phyloP scores from a whole-genome alignment of 2,888 invertebrate genomes.

The Drosophila cognata region DNA sequence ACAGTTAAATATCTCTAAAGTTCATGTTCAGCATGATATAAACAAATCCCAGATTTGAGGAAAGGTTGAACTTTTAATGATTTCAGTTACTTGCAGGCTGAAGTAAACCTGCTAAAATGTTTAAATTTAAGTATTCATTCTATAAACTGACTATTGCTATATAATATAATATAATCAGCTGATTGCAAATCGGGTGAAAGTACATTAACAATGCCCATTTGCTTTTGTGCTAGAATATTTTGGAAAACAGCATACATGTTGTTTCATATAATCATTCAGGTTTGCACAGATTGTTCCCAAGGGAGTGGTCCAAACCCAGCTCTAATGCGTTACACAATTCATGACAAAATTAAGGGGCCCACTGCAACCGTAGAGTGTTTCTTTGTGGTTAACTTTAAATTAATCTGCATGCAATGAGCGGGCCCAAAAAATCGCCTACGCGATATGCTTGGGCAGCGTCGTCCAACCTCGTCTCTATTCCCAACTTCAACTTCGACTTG shows the following conservation, averaged over 20 bases:
- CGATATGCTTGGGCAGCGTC: constrained; percentile 46
- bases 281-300: neutral
- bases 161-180: neutral
- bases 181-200: neutral
- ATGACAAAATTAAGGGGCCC: neutral
- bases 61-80: neutral
- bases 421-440: constrained; percentile 67
- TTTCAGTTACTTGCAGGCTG: neutral
- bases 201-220: neutral
- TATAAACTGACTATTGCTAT: neutral
- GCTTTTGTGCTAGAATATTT: neutral
- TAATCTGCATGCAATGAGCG: constrained; percentile 62
- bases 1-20: neutral
- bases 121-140: neutral
- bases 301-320: neutral
- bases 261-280: neutral
- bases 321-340: neutral
- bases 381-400: constrained; percentile 53
- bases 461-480: constrained; percentile 39
- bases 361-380: constrained; percentile 1
- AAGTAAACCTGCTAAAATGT: neutral
- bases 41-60: neutral
- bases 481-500: constrained; percentile 23
- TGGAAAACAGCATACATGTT: neutral
- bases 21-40: neutral